Percentiles rank a stretch among this genome's conserved stretches.
These are phyloP conservation scores for Bursaphelenchus okinawaensis DNA, from an alignment of 2,888 invertebrate genomes.

Conservation along the genomic window DNA sequence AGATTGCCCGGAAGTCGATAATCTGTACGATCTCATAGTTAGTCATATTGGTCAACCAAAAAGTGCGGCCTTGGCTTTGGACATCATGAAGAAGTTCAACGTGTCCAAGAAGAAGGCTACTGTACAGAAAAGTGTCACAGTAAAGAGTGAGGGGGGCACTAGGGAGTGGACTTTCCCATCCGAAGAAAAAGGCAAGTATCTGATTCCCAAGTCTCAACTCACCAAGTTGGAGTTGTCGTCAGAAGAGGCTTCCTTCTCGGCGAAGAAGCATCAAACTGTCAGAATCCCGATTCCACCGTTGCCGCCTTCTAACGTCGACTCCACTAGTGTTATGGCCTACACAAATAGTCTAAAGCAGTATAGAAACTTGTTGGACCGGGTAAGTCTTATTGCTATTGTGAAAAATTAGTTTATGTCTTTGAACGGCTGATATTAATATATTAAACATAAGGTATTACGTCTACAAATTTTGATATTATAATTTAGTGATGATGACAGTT, in stretches of 20 bases:
- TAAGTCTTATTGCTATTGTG: background rate
- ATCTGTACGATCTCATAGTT: no score
- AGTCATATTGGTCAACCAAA: no score
- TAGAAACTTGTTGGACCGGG: background rate
- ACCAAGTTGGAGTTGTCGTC: background rate
- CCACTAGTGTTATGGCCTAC: background rate
- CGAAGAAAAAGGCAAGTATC: background rate
- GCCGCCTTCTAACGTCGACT: background rate
- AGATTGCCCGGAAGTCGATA: no score
- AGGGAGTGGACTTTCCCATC: background rate
- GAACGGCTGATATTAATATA: no score
- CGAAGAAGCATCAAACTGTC: background rate
- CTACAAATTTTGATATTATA: no score
- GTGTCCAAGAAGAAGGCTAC: background rate
- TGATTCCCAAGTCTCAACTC: background rate
- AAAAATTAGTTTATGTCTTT: no score
- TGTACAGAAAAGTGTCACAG: background rate
- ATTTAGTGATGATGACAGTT: no score
- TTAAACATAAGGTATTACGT: no score
- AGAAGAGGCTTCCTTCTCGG: background rate
- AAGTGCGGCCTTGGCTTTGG: background rate
- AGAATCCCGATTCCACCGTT: background rate
- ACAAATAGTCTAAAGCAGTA: background rate
- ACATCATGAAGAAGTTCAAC: background rate
- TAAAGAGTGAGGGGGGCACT: background rate